Base-by-base conservation (phyloP, 2,888 invertebrate genomes). In the Agriopis leucophaearia region DNA sequence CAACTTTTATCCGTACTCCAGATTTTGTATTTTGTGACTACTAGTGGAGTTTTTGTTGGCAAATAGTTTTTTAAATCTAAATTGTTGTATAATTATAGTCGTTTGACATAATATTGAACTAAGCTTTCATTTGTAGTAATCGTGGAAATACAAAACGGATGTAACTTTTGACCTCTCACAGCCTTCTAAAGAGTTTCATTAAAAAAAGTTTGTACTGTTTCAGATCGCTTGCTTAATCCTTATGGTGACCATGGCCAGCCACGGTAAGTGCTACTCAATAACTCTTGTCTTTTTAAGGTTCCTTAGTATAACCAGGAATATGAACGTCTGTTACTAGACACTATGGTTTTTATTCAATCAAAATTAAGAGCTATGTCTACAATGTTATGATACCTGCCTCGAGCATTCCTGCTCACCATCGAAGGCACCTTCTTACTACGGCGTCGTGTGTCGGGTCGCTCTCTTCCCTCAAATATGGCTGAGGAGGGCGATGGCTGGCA, bases 171-270 rank as follows among this genome's bases (percentile, higher is more conserved):
- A 27, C 35, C n/a, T 12, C 1, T 0, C 7, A 35, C 8, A 36
- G 1, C n/a, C 27, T 13, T 5, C 0, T 0, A 27, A 50, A 15
- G 8, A 4, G 10, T 36, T n/a, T 38, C 13, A 27, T 48, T 48
- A 12, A 59, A 13, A 13, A 8, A 36, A 5, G 10, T 27, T 18
- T 27, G 36, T 15, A 2, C 54, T 55, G 12, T 68, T 68, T 51
- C 64, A 68, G 68, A 45, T 64, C 8, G 55, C 51, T 15, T 67
- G 35, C 16, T 3, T 45, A 5, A 12, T 68, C 38, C 35, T 64
- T 0, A 12, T 60, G 40, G 48, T 62, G 16, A 47, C 54, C 0
- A 42, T 62, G 62, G 47, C 35, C 5, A 47, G 52, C 56, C 40
- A 67, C 45, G 66, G 66, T 67, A 58, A 62, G 62, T 51, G n/a